These are phyloP conservation scores for Palaemon carinicauda DNA, from an alignment of 1,140 invertebrate species.

Conservation along the genomic window DNA sequence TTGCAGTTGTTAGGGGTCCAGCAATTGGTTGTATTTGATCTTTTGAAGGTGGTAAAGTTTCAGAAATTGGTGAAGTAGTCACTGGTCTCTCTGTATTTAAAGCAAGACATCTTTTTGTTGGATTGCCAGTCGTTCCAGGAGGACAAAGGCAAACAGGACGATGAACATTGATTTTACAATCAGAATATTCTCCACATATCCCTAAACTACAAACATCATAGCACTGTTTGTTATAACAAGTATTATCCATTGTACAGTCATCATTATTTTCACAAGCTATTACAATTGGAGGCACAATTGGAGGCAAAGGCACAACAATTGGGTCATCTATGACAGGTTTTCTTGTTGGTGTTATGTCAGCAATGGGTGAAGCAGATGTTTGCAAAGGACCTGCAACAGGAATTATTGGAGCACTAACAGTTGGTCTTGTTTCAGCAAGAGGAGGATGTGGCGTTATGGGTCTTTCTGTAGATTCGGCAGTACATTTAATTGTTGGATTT, in stretches of 20 bases:
- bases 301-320: neutral
- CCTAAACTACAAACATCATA: slow-evolving; percentile 70
- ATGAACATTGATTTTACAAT: slow-evolving; percentile 73
- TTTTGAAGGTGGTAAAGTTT: neutral
- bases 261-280: slow-evolving; percentile 77
- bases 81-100: neutral
- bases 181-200: slow-evolving; percentile 62
- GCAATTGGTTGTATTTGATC: slow-evolving; percentile 23
- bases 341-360: slow-evolving; percentile 69
- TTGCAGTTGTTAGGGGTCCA: neutral
- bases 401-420: slow-evolving; percentile 63
- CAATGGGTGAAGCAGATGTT: slow-evolving; percentile 69
- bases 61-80: slow-evolving; percentile 8
- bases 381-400: neutral
- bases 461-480: slow-evolving; percentile 65
- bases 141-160: slow-evolving; percentile 77
- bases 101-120: slow-evolving; percentile 67
- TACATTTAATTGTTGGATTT: slow-evolving; percentile 82
- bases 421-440: slow-evolving; percentile 54
- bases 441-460: slow-evolving; percentile 57
- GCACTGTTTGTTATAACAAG: slow-evolving; percentile 70
- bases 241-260: slow-evolving; percentile 75
- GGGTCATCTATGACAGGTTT: slow-evolving; percentile 59
- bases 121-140: slow-evolving; percentile 72
- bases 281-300: slow-evolving; percentile 63